phyloP scores from a whole-genome alignment of 2,888 invertebrate genomes.

The Pegoplata infirma region DNA sequence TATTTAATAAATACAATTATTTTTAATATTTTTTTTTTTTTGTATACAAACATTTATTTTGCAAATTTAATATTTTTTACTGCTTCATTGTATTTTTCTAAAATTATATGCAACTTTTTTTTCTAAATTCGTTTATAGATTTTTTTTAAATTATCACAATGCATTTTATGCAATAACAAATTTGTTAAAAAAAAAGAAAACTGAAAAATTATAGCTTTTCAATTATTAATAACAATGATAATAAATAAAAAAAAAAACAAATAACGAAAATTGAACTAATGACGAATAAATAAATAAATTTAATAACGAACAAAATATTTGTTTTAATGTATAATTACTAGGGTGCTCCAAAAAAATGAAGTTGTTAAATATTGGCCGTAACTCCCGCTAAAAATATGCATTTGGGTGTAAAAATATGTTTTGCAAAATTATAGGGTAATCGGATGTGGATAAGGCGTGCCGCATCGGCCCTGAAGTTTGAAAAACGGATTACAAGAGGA shows the following conservation, averaged over 20 bases:
- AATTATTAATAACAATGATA: conserved; percentile 47
- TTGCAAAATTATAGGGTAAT: too few relatives aligned
- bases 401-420: too few relatives aligned
- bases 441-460: too few relatives aligned
- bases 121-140: not conserved
- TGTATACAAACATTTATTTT: not conserved
- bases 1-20: conserved; percentile 5
- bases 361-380: too few relatives aligned
- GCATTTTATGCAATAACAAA: conserved; percentile 57
- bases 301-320: conserved; percentile 36
- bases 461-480: too few relatives aligned
- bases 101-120: conserved; percentile 4
- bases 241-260: conserved; percentile 30
- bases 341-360: too few relatives aligned
- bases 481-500: too few relatives aligned
- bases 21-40: conserved; percentile 13
- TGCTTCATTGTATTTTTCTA: not conserved
- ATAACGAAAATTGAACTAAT: conserved; percentile 46
- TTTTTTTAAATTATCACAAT: conserved; percentile 27
- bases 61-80: not conserved
- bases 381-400: too few relatives aligned
- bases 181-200: conserved; percentile 49
- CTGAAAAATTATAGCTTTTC: conserved; percentile 53
- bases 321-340: too few relatives aligned
- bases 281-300: conserved; percentile 51